Conservation (phyloP, 2,113 vertebrate species). For the Chamaea fasciata region DNA sequence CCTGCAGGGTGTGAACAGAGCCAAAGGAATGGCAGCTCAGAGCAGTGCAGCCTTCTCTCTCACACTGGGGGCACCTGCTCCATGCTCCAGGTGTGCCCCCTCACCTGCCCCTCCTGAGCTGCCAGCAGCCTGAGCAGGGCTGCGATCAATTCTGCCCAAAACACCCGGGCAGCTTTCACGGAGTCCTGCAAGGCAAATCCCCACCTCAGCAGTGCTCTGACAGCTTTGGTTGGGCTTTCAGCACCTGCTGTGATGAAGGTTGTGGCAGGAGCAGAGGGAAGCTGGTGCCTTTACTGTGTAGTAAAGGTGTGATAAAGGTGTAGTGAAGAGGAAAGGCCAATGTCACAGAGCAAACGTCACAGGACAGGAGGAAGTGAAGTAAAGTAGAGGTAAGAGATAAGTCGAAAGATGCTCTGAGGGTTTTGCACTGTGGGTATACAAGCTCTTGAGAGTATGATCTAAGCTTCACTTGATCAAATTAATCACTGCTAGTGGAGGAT, state of each 20-base stretch:
- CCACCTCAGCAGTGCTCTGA: accelerated
- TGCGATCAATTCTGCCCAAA: accelerated
- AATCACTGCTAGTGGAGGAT: not conserved
- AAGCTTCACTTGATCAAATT: not conserved
- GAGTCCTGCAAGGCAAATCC: not conserved
- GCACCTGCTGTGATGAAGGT: not conserved
- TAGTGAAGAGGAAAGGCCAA: not conserved
- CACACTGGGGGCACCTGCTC: not conserved
- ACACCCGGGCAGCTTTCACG: not conserved
- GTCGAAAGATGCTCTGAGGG: not conserved
- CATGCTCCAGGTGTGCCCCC: accelerated
- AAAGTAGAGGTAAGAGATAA: accelerated
- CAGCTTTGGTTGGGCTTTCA: not conserved
- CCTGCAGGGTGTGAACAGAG: not conserved
- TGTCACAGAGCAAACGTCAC: not conserved
- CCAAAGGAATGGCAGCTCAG: not conserved
- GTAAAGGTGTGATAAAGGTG: too few species aligned
- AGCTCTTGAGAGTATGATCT: not conserved
- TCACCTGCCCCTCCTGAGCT: not conserved
- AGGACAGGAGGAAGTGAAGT: not conserved
- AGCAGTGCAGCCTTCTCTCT: not conserved
- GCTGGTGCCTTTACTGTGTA: not conserved
- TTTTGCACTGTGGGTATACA: not conserved
- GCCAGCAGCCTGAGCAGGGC: not conserved
- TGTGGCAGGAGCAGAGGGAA: not conserved